phyloP scores from a whole-genome alignment of 2,113 vertebrate genomes.

The Strix aluco region DNA sequence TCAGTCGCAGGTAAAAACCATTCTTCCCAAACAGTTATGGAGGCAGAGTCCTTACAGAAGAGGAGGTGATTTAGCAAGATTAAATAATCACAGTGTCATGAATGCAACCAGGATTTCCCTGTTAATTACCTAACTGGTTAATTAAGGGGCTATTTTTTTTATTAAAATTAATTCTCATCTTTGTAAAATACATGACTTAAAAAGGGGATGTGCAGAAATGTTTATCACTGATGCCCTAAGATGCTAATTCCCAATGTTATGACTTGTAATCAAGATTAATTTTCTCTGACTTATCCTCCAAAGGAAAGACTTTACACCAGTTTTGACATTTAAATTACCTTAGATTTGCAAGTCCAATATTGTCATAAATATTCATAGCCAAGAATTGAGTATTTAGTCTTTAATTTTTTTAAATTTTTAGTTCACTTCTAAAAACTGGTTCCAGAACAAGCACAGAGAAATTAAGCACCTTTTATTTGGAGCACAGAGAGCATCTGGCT shows the following conservation, averaged over 20 bases:
- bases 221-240: conserved; percentile 2
- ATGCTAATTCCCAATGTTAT: conserved; percentile 31
- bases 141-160: not conserved
- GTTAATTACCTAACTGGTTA: not conserved
- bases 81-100: not conserved
- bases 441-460: not conserved
- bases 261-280: conserved; percentile 50
- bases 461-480: not conserved
- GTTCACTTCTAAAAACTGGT: not conserved
- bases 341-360: conserved; percentile 63
- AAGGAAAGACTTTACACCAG: conserved; percentile 31
- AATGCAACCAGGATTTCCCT: not conserved
- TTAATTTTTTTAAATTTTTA: not conserved
- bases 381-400: not conserved
- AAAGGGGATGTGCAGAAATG: not conserved
- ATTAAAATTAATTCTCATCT: not conserved
- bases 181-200: not conserved
- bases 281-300: conserved; percentile 44
- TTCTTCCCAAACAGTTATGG: not conserved
- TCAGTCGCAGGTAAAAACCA: not conserved
- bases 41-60: not conserved
- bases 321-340: conserved; percentile 62
- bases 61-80: not conserved
- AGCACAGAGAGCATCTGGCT: not conserved
- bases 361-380: conserved; percentile 60